Evolutionary conservation across 2,888 invertebrate species (phyloP).

Genomic region (Drosophila glabriapex): DNA sequence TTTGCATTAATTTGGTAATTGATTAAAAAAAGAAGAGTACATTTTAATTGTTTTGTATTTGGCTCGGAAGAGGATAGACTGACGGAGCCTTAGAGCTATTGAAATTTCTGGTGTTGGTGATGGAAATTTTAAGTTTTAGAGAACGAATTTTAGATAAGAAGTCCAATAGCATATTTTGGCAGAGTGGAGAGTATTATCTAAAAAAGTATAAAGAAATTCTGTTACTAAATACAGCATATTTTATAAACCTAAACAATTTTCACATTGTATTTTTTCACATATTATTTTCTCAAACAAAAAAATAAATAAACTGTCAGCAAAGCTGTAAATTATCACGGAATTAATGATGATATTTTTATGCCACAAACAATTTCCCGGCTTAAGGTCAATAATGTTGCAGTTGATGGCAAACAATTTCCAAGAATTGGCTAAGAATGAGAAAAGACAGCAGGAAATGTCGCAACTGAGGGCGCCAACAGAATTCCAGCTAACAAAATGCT

Average conservation of each 20-base stretch:
- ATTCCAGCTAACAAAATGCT: conserved; percentile 6
- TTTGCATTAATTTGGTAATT: no score
- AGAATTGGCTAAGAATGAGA: conserved; percentile 35
- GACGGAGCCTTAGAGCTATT: no score
- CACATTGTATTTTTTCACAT: neutral
- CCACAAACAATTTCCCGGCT: neutral
- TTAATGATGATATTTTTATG: neutral
- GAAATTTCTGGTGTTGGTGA: neutral
- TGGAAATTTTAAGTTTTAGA: neutral
- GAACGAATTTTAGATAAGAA: neutral
- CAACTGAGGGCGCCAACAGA: conserved; percentile 29
- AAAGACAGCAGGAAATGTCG: conserved; percentile 38
- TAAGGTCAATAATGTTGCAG: conserved; percentile 13
- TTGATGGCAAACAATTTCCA: conserved; percentile 9
- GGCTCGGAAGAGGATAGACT: no score
- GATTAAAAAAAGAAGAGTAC: neutral
- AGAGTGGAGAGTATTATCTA: neutral
- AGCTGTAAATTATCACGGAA: neutral
- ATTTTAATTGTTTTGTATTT: neutral
- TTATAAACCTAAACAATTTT: neutral
- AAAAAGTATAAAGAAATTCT: neutral
- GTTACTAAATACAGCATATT: neutral
- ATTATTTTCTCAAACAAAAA: no score
- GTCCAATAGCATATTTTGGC: neutral
- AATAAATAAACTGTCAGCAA: neutral